Evolutionary conservation across 2,797 vertebrate species (phyloP), one percentile per base, ranked within the genome.

Genomic region (Myoxocephalus aenaeus): DNA sequence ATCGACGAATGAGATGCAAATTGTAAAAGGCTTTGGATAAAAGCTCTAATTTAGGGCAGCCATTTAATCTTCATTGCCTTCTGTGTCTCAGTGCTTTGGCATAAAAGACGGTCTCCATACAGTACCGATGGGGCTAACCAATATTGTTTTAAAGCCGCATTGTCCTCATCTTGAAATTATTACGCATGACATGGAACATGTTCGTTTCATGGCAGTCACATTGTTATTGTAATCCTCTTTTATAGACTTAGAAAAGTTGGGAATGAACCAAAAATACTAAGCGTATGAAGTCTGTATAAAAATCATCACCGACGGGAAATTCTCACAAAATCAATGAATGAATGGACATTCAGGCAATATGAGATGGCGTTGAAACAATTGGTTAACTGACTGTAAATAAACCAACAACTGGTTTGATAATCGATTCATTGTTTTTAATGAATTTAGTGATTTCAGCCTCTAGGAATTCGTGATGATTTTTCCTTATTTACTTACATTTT

Each of bases 101-200:
- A 27, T 62, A 51, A 59, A 67, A 58, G n/a, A 72, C 18, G 38
- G 15, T 58, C 36, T 69, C 34, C 42, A 15, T 27, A 54, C 9
- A 51, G 51, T 18, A 4, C 22, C 54, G 3, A 50, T 8, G 34
- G n/a, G 27, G 20, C 12, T 15, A 8, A 65, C 4, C n/a, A 32
- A 22, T 27, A 46, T 20, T 22, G 5, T 42, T 38, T 27, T 36
- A 27, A 54, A 9, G 17, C 10, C 15, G 44, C 20, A 34, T n/a
- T 22, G 48, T 73, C 29, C 32, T 50, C 15, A 1, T 7, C 29
- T 42, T 44, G 5, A 34, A 58, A 44, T 65, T n/a, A 38, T 20
- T 14, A 44, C 3, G 2, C 9, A 34, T 75, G 6, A 61, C 56
- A 25, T 10, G 8, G 34, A 58, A n/a, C 13, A 65, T 38, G 18